phyloP scores from a whole-genome alignment of 2,888 invertebrate genomes.

The Leptopilina myrica region DNA sequence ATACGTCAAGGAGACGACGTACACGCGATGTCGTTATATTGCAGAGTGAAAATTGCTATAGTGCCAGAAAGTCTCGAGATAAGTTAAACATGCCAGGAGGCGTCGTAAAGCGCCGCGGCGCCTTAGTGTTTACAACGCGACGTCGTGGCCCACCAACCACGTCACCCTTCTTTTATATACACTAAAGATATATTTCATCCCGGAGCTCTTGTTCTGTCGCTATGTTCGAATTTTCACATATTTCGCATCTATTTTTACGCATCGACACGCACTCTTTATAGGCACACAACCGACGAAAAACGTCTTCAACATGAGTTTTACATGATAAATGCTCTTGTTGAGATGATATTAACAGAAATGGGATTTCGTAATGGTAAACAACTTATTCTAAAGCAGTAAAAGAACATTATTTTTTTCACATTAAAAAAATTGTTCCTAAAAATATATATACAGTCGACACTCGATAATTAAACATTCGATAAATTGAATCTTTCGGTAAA shows the following conservation, averaged over 20 bases:
- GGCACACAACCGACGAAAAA: not conserved
- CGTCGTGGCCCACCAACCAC: constrained; percentile 53
- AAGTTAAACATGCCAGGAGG: constrained; percentile 71
- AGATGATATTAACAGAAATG: not conserved
- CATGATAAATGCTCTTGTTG: not conserved
- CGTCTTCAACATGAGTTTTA: not conserved
- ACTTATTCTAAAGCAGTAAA: no score
- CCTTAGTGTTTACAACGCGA: constrained; percentile 78
- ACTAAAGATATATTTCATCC: constrained; percentile 2
- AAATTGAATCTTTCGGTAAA: no score
- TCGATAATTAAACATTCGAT: no score
- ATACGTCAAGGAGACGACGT: constrained; percentile 48
- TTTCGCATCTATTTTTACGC: constrained; percentile 61
- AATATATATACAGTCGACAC: no score
- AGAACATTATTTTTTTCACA: no score
- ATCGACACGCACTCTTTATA: constrained; percentile 37
- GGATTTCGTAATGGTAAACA: not conserved
- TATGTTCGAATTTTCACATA: constrained; percentile 50
- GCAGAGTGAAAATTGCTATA: constrained; percentile 63
- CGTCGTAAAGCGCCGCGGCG: constrained; percentile 79
- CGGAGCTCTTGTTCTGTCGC: constrained; percentile 7
- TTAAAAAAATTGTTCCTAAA: no score
- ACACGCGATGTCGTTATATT: constrained; percentile 54
- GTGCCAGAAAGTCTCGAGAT: constrained; percentile 67
- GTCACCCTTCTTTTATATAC: constrained; percentile 42